Evolutionary conservation across 1,140 invertebrate genomes (phyloP), one percentile per base, ranked within the genome.

Genomic region (Drosophila nasuta): DNA sequence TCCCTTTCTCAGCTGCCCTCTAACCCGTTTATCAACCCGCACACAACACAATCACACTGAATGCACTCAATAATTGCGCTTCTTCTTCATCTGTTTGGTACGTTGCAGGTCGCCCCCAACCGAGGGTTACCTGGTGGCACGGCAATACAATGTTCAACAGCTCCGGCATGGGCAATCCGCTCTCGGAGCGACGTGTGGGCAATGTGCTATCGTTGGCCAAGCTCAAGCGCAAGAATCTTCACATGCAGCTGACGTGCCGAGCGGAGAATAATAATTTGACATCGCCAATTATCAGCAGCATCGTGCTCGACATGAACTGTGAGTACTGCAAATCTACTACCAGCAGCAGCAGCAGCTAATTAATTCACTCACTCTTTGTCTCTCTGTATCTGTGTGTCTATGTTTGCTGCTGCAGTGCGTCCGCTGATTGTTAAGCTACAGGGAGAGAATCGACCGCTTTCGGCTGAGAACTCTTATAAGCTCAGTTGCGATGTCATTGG

Each of bases 41-140:
- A 48, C 51, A 51, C 28, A 62, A n/a, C 72, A 54, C 63, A 66
- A 25, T 33, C 63, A 6, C 35, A 20, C 33, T 33, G 43, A 54
- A 64, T 67, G 52, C 58, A 77, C 70, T 77, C 70, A 59, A 74
- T 88, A 81, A 89, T 88, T 89, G 68, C 85, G 59, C 48, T 81
- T 81, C 54, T 87, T 81, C 35, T 54, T 71, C 54, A 38, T 38
- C 6, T 10, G 35, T 8, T 33, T 33, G 5, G 30, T 25, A 33
- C 10, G 28, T 20, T 57, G 38, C 91, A 97, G 96, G 96, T 83
- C 95, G 96, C 56, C 97, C 97, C 11, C 94, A 95, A 41, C 96
- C 97, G 0, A 94, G 95, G 58, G 96, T 97, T 28, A 97, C 96
- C 11, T 97, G 97, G 97, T 97, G 96, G 96, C 94, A 96, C 69